Evolutionary conservation across 37 sponge, comb jelly and placozoan species (phyloP).

Genomic region (Crambe crambe): DNA sequence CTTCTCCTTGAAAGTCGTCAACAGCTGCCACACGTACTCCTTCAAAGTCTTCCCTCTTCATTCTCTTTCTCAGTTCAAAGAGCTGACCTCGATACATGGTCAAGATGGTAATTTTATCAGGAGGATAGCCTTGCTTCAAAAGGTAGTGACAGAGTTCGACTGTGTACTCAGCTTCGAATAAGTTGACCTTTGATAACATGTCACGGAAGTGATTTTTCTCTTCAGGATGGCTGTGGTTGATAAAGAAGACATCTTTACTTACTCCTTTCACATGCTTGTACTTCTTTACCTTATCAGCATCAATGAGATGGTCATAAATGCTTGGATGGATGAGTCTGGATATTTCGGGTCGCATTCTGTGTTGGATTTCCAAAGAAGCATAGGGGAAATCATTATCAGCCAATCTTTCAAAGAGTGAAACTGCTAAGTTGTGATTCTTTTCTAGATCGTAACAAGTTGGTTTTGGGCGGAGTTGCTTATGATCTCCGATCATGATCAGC

Average conservation of each 20-base stretch:
- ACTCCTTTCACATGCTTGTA: slow-evolving; percentile 66
- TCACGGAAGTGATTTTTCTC: slow-evolving; percentile 37
- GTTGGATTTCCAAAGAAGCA: slow-evolving; percentile 42
- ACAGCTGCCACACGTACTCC: slow-evolving; percentile 85
- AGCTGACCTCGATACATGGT: slow-evolving; percentile 92
- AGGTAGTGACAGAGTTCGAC: slow-evolving; percentile 74
- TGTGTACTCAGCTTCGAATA: slow-evolving; percentile 73
- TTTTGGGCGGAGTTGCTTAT: slow-evolving; percentile 90
- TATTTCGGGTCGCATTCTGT: slow-evolving; percentile 94
- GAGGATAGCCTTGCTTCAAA: slow-evolving; percentile 71
- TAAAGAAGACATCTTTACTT: slow-evolving; percentile 68
- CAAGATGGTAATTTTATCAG: slow-evolving; percentile 76
- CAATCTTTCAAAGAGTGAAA: slow-evolving; percentile 96
- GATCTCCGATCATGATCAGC: slow-evolving; percentile 94
- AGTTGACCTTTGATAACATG: slow-evolving; percentile 54
- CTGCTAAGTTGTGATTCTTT: slow-evolving; percentile 60
- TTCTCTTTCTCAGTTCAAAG: slow-evolving; percentile 57
- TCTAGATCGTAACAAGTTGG: slow-evolving; percentile 72
- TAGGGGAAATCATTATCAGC: slow-evolving; percentile 13
- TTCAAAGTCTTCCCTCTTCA: slow-evolving; percentile 42
- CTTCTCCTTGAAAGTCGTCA: slow-evolving; percentile 96
- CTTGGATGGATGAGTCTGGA: slow-evolving; percentile 63
- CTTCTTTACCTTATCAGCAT: slow-evolving; percentile 36
- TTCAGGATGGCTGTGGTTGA: slow-evolving; percentile 60
- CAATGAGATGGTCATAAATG: slow-evolving; percentile 62